A percentile compares a stretch with the other conserved stretches of the same genome.
Conservation (phyloP, 2,888 invertebrate genomes). For the Sesamia inferens region DNA sequence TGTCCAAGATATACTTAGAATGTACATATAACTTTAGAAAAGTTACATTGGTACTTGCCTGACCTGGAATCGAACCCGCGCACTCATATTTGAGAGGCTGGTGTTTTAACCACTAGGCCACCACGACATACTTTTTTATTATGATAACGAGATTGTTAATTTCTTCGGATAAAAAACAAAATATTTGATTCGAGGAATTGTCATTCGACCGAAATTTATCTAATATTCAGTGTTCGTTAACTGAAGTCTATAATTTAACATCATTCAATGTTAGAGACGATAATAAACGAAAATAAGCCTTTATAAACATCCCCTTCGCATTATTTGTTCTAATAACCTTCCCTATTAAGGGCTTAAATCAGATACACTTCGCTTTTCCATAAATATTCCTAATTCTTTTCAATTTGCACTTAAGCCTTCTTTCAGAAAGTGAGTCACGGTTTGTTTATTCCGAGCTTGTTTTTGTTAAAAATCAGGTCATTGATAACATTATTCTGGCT, state of each 20-base stretch:
- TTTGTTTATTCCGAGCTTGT: constrained; percentile 63
- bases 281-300: constrained; percentile 21
- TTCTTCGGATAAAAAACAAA: too few species aligned
- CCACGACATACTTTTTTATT: too few species aligned
- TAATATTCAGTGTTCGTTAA: background rate
- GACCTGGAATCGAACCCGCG: too few species aligned
- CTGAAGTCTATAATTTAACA: background rate
- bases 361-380: constrained; percentile 28
- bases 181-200: background rate
- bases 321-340: constrained; percentile 32
- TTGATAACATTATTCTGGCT: constrained; percentile 36
- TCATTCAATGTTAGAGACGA: background rate
- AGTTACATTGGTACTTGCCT: too few species aligned
- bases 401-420: constrained; percentile 71
- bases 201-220: too few species aligned
- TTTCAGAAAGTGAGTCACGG: constrained; percentile 69
- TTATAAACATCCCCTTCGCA: constrained; percentile 13
- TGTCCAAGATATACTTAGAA: too few species aligned
- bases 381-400: constrained; percentile 70
- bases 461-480: constrained; percentile 55
- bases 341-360: constrained; percentile 31
- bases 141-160: too few species aligned
- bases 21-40: too few species aligned
- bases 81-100: too few species aligned
- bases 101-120: too few species aligned